Base-by-base conservation (phyloP, 2,888 invertebrate genomes). In the Scotopteryx bipunctaria region DNA sequence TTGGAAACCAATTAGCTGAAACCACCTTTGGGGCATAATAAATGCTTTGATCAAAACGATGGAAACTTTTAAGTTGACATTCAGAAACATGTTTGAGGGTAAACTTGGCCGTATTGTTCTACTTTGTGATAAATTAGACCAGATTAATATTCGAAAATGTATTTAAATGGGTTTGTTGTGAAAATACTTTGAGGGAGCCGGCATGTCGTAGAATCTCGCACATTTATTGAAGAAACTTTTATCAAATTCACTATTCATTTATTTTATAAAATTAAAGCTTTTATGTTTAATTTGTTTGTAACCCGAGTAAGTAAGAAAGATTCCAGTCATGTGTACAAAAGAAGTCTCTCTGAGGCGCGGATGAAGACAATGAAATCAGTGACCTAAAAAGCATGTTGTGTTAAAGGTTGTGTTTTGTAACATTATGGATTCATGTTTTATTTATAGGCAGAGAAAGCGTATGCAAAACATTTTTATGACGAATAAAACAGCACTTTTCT, bases 1-100 rank as follows among this genome's bases (percentile, higher is more conserved):
- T 60, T 63, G 54, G 65, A 73, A 73, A 69, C 64, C 69, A 71
- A 76, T 76, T 73, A 71, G 64, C 48, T 53, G 51, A 61, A 64
- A 60, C 64, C 70, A 71, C 63, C 66, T 66, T 67, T 57, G 59
- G 53, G 56, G 51, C 54, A 59, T 64, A 61, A 65, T 69, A 66
- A 72, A 71, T 70, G 68, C 68, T 68, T 66, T 62, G 67, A 71
- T 67, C 67, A 73, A 64, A 54, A 60, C 61, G 13, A 32, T 47
- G 23, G 23, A 17, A 47, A 40, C 13, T 37, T 38, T 21, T n/a
- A n/a, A 11, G n/a, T 11, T 27, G 27, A 27, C 27, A 27, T 9
- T 27, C 27, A 9, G 2, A 6, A 6, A 8, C 8, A 0, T n/a
- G n/a, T n/a, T n/a, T n/a, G n/a, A n/a, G n/a, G n/a, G n/a, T n/a